Evolutionary conservation across 2,797 vertebrate species (phyloP), one percentile per base, ranked within the genome.

Genomic region (Semotilus atromaculatus): DNA sequence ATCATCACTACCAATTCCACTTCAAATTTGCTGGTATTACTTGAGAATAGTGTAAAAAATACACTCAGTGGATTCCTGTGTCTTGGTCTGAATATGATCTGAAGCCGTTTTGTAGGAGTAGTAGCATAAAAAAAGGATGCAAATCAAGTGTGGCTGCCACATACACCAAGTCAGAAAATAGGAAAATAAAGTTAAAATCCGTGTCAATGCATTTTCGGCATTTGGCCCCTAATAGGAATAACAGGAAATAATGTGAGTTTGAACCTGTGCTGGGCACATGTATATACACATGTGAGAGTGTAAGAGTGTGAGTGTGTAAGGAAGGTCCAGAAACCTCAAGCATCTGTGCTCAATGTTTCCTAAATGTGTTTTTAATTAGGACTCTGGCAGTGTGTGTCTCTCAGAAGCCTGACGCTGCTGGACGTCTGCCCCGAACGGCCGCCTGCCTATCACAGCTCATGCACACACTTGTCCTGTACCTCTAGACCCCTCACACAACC

Each of bases 341-440:
- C 86, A 89, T 86, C 80, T 78, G 88, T 77, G 79, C 76, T 85
- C 80, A 73, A 85, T 74, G 78, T 79, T 60, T 62, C 75, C 78
- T 66, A 58, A 81, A 1, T 31, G 80, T 90, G 86, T 86, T 88
- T 87, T 70, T 80, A 84, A 88, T 88, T 83, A 88, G 31, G 43
- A 31, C 53, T 83, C 60, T 87, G 82, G 86, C 84, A 85, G 75
- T 31, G 53, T 14, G 45, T 34, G 45, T 75, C 71, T 62, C 64
- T 87, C 87, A 82, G 89, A 86, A 87, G 86, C 81, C 81, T 73
- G 26, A 58, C 10, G 55, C 62, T 73, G 81, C 85, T 86, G 81
- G 85, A 84, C 81, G 34, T 43, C 70, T 77, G 81, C 85, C 78
- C 55, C 18, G 40, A 81, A 87, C 71, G 51, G 40, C 53, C 40